Evolutionary conservation across 2,888 invertebrate genomes (phyloP).

Genomic region (Autographa gamma): DNA sequence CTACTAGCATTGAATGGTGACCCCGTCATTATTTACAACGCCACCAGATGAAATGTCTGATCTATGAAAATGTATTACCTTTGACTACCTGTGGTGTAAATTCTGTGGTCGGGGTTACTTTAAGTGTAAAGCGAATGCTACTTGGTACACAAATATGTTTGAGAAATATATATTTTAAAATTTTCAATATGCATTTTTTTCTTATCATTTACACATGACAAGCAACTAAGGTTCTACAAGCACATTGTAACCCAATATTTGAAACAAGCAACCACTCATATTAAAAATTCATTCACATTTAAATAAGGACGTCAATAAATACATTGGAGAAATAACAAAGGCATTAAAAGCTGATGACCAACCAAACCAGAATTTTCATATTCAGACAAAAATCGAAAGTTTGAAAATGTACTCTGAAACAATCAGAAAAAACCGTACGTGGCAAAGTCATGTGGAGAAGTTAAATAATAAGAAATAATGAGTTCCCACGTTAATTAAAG

Average conservation of each 20-base stretch:
- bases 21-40: conserved; percentile 44
- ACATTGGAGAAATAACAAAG: too few species aligned
- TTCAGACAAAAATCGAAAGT: not conserved
- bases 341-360: too few species aligned
- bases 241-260: too few species aligned
- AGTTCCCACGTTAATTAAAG: conserved; percentile 67
- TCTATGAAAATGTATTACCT: conserved; percentile 9
- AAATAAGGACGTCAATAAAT: too few species aligned
- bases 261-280: too few species aligned
- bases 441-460: conserved; percentile 32
- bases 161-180: not conserved
- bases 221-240: too few species aligned
- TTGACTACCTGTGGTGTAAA: not conserved
- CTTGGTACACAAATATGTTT: not conserved
- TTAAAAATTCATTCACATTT: too few species aligned
- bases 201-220: too few species aligned
- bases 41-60: conserved; percentile 20
- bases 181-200: too few species aligned
- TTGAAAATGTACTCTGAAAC: not conserved
- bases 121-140: not conserved
- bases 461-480: conserved; percentile 66
- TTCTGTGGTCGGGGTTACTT: not conserved
- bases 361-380: not conserved
- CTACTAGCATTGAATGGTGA: conserved; percentile 36
- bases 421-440: not conserved